Evolutionary conservation across 2,888 invertebrate species (phyloP), one percentile per base, ranked within the genome.

Genomic region (Heliconius hortense): DNA sequence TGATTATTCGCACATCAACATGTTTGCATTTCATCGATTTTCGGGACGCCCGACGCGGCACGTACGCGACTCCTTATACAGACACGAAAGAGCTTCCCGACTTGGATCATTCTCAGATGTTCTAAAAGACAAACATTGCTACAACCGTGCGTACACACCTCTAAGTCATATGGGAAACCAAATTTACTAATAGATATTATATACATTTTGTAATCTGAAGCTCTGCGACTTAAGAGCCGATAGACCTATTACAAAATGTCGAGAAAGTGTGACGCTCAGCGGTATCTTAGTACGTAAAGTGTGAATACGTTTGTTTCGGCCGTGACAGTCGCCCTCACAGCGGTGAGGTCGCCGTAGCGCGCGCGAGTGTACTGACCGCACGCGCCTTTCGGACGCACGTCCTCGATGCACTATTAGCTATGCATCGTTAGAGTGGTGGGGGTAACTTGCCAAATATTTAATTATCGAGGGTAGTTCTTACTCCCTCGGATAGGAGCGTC

Each of bases 1-100:
- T 89, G 89, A 91, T 91, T 90, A 92, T 91, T 91, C 91, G 88
- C 92, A 89, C 89, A 92, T 92, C 89, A 90, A 90, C 89, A 88
- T 91, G 90, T 90, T 90, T 89, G 90, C 88, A 82, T 89, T 89
- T 88, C 91, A 91, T 93, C 92, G 92, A 93, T 93, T 91, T 87
- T 84, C 80, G 80, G 81, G 81, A 81, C 82, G 82, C 81, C 81
- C 82, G 82, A 81, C 82, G 35, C 71, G 74, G 69, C 75, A 73
- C 76, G 77, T 80, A 78, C 77, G 67, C 77, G 72, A 53, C 59
- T 72, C 70, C 76, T 76, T 74, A 77, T 74, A 76, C 73, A 77
- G 68, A 77, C 75, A 68, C 74, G 56, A 72, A 73, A 70, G 43
- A 43, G 56, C 53, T 39, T 70, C 63, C 39, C 67, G 66, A 77